phyloP scores from a whole-genome alignment of 2,797 vertebrate genomes.

The Oryzias dopingdopingensis region DNA sequence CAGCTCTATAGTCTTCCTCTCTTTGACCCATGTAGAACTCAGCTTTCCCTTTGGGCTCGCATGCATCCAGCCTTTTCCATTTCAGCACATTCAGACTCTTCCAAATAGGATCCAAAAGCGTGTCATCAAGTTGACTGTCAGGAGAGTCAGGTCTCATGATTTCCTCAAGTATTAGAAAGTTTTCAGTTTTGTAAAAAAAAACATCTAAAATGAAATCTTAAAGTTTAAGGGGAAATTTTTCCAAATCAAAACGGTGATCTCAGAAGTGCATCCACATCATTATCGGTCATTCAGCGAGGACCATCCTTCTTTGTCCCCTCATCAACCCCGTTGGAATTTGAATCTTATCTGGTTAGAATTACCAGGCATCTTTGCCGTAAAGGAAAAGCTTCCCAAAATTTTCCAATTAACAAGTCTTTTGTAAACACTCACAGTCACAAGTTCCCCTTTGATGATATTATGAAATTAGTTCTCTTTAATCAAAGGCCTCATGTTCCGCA shows the following conservation, averaged over 20 bases:
- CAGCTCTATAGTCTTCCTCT: constrained; percentile 70
- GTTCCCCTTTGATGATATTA: constrained; percentile 68
- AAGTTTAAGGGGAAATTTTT: not conserved
- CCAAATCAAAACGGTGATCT: constrained; percentile 38
- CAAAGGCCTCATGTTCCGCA: constrained; percentile 56
- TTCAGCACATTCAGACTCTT: constrained; percentile 61
- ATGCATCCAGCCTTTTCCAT: constrained; percentile 71
- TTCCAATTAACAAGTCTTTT: constrained; percentile 15
- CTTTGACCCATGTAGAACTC: constrained; percentile 77
- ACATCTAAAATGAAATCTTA: not conserved
- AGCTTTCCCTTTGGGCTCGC: constrained; percentile 75
- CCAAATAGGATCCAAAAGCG: constrained; percentile 72
- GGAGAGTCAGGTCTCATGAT: constrained; percentile 46
- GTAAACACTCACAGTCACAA: constrained; percentile 17
- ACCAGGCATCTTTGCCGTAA: not conserved
- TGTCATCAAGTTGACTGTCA: constrained; percentile 66
- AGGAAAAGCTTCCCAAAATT: constrained; percentile 26
- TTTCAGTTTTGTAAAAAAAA: constrained; percentile 24
- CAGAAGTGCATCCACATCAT: constrained; percentile 30
- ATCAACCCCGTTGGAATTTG: constrained; percentile 20
- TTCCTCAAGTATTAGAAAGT: not conserved
- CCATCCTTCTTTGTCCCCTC: constrained; percentile 9
- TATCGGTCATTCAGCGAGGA: constrained; percentile 50
- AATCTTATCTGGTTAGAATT: constrained; percentile 28
- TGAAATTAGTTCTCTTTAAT: constrained; percentile 69